Base-by-base conservation (phyloP, 2,888 invertebrate genomes). In the Adela reaumurella region DNA sequence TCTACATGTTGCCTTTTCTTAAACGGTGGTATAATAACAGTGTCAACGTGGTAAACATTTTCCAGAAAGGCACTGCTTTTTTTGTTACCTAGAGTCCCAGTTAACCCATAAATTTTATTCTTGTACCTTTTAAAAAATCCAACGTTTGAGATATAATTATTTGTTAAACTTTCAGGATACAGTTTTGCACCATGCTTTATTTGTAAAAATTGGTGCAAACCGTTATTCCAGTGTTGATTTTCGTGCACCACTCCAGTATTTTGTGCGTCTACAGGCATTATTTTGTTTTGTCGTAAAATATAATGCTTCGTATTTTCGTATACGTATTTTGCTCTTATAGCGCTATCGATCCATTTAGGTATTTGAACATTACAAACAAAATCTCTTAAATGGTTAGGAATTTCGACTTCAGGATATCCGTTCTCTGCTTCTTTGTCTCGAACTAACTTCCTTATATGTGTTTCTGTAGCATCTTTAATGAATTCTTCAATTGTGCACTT, bases 141-240 rank as follows among this genome's bases (percentile, higher is more conserved):
- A 5, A 55, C 43, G 16, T 55, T 55, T 24, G 54, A 55, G 43
- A 55, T 50, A 29, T 48, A 55, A 20, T 53, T 54, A n/a, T 50
- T 51, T 10, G 55, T 52, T 28, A 55, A 52, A 16, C 43, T 51
- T 45, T 55, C 54, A 10, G 49, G 50, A 17, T 35, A 35, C 2
- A 55, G 19, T 50, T 46, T 51, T 17, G 49, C 49, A 10, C 52
- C 52, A 43, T 55, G 54, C 45, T 55, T 55, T 24, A 55, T 49
- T 51, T 55, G 47, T 10, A 55, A 45, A 49, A 55, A 55, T 46
- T 55, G 53, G 46, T 55, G 54, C 35, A 55, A 28, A 2, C 54
- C 54, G 41, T 47, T 45, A 45, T 20, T 29, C 54, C 53, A 55
- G 11, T 48, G 46, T 17, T 35, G 46, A 18, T 53, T 53, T 43